These are phyloP conservation scores for Calypte anna DNA, from an alignment of 2,113 vertebrate species.

Conservation along the genomic window DNA sequence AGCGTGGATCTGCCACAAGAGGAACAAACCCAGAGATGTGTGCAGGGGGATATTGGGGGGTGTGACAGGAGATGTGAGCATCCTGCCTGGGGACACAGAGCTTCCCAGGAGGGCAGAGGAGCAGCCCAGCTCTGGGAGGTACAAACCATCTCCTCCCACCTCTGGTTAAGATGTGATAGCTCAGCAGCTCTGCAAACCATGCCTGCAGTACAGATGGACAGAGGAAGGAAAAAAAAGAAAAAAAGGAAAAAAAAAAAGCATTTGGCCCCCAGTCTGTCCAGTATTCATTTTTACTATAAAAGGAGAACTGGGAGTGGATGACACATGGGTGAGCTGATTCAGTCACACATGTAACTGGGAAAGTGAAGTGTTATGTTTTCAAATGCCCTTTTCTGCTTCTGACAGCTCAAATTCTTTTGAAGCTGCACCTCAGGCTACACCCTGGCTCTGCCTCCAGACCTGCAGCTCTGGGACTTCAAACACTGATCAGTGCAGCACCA, in stretches of 20 bases:
- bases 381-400: neutral
- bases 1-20: neutral
- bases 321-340: neutral
- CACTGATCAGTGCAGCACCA: neutral
- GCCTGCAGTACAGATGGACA: neutral
- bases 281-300: conserved; percentile 53
- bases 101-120: too few relatives aligned
- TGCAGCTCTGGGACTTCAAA: neutral
- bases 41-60: too few relatives aligned
- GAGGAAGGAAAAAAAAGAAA: too few relatives aligned
- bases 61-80: too few relatives aligned
- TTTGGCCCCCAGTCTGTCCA: neutral
- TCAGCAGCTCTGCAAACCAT: neutral
- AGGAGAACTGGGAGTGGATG: neutral
- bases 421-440: neutral
- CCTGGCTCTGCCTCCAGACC: neutral
- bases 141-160: neutral
- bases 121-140: neutral
- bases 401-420: neutral
- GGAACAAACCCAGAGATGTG: too few relatives aligned
- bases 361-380: neutral
- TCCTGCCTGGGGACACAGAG: too few relatives aligned
- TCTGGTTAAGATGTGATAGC: neutral
- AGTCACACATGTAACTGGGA: neutral
- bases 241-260: neutral